These are phyloP conservation scores for Aulostomus chinensis DNA, from an alignment of 2,797 vertebrate species.

Conservation along the genomic window DNA sequence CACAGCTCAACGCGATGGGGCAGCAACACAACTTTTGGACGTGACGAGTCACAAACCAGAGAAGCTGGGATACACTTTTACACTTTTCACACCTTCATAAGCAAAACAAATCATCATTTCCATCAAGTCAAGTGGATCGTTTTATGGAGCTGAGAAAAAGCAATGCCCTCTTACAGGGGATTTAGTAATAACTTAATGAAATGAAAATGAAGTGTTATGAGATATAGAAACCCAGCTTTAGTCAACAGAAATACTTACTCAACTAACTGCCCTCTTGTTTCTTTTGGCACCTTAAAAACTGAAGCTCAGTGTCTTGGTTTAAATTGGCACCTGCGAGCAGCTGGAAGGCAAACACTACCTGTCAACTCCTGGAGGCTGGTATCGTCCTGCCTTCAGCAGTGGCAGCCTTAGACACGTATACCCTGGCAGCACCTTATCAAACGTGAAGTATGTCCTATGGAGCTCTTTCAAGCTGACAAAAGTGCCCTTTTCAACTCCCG, in stretches of 20 bases:
- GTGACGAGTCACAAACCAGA: too few species aligned
- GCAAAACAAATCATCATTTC: too few species aligned
- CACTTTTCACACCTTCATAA: too few species aligned
- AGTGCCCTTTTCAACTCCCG: constrained; percentile 11
- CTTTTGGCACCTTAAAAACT: constrained; percentile 34
- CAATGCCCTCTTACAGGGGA: constrained; percentile 2
- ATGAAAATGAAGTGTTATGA: constrained; percentile 12
- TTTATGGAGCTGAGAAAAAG: background rate
- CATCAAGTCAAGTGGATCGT: background rate
- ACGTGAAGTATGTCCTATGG: constrained; percentile 9
- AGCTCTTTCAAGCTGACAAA: constrained; percentile 4
- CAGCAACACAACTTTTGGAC: too few species aligned
- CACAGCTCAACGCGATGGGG: too few species aligned
- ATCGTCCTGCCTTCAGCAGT: constrained; percentile 24
- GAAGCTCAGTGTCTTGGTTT: constrained; percentile 49
- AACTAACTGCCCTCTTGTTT: constrained; percentile 39
- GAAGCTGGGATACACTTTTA: too few species aligned
- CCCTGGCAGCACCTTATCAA: constrained; percentile 9
- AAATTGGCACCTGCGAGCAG: constrained; percentile 43
- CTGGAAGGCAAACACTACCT: constrained; percentile 61
- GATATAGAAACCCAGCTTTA: background rate
- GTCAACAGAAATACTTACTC: constrained; percentile 21
- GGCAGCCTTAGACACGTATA: background rate
- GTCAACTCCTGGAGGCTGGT: constrained; percentile 53
- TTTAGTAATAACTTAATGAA: constrained; percentile 5